Evolutionary conservation across 2,888 invertebrate genomes (phyloP).

Genomic region (Zeuzera pyrina): DNA sequence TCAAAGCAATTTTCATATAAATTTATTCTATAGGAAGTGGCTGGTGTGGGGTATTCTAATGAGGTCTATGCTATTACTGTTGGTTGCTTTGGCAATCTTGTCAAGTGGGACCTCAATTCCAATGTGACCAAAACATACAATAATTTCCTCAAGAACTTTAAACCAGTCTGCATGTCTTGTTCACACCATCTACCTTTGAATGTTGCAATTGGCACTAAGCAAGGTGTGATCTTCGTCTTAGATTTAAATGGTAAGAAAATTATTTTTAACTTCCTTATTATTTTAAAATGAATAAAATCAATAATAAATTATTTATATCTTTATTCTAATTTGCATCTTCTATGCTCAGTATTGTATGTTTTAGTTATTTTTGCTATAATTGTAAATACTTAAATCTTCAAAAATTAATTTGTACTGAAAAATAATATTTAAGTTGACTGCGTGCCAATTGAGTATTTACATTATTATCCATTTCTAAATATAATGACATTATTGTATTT

Average conservation of each 20-base stretch:
- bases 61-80: conserved; percentile 59
- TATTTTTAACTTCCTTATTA: too few species aligned
- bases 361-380: too few species aligned
- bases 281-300: not conserved
- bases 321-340: not conserved
- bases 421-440: not conserved
- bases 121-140: conserved; percentile 53
- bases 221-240: conserved; percentile 54
- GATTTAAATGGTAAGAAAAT: conserved; percentile 44
- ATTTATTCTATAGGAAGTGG: conserved; percentile 38
- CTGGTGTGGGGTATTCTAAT: conserved; percentile 60
- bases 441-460: too few species aligned
- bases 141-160: conserved; percentile 35
- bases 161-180: conserved; percentile 44
- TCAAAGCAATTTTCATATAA: not conserved
- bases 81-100: conserved; percentile 53
- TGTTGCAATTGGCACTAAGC: conserved; percentile 61
- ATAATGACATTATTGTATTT: too few species aligned
- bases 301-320: not conserved
- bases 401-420: too few species aligned
- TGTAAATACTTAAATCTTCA: too few species aligned
- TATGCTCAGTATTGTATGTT: too few species aligned
- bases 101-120: conserved; percentile 66
- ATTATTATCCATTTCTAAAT: too few species aligned
- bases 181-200: conserved; percentile 42